A percentile compares a stretch with the other conserved stretches of the same genome.
phyloP scores from a whole-genome alignment of 2,797 vertebrate genomes.

The Xenops minutus region DNA sequence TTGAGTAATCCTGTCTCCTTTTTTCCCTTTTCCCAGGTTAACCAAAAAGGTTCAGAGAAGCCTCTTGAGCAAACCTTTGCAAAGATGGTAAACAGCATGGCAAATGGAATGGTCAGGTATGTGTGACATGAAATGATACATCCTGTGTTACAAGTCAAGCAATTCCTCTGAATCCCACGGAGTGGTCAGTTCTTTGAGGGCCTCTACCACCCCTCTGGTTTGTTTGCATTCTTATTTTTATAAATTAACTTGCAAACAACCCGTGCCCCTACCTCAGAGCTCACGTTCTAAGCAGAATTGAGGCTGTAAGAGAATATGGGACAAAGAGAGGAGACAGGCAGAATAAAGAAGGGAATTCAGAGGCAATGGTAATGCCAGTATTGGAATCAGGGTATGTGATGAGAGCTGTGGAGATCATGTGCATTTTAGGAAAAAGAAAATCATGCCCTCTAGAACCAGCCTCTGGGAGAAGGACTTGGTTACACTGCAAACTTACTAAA shows the following conservation, averaged over 20 bases:
- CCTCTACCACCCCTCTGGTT: not conserved
- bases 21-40: constrained; percentile 78
- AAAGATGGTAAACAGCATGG: constrained; percentile 87
- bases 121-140: not conserved
- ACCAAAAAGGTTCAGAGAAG: constrained; percentile 95
- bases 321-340: not conserved
- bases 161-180: not conserved
- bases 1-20: not conserved
- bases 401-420: not conserved
- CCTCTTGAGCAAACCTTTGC: constrained; percentile 89
- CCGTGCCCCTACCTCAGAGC: not conserved
- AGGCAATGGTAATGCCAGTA: not conserved
- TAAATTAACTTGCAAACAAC: not conserved
- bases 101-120: constrained; percentile 92
- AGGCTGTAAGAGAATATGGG: not conserved
- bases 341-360: not conserved
- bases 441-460: not conserved
- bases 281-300: not conserved
- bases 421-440: not conserved
- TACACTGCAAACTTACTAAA: not conserved
- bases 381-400: not conserved
- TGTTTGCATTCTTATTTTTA: not conserved
- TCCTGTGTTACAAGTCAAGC: not conserved
- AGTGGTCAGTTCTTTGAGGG: not conserved
- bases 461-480: not conserved